phyloP scores from a whole-genome alignment of 1,140 invertebrate genomes.

The Calliphora vicina region DNA sequence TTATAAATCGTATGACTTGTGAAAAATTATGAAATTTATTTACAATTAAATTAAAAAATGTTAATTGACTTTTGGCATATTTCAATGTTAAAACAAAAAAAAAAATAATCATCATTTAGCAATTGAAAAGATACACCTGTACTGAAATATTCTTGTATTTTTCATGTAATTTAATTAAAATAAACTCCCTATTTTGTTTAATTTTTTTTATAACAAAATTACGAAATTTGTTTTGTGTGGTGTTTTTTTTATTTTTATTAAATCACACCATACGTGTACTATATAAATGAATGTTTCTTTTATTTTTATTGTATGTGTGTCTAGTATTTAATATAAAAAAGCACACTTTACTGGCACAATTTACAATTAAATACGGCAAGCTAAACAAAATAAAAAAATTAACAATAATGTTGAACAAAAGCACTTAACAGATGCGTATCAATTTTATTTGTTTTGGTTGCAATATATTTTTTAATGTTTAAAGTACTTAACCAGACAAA shows the following conservation, averaged over 20 bases:
- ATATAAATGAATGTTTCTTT: neutral
- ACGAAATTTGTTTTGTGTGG: neutral
- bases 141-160: neutral
- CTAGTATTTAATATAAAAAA: neutral
- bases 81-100: neutral
- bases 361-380: neutral
- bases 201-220: neutral
- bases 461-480: too few relatives aligned
- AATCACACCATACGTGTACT: conserved; percentile 12
- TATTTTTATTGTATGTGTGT: neutral
- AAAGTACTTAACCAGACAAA: too few relatives aligned
- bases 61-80: neutral
- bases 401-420: neutral
- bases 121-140: neutral
- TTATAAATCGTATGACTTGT: too few relatives aligned
- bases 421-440: neutral
- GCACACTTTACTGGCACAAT: conserved; percentile 8
- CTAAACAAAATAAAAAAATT: neutral
- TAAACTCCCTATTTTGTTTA: neutral
- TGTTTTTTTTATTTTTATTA: neutral
- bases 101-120: neutral
- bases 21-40: too few relatives aligned
- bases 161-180: neutral
- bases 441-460: neutral
- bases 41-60: neutral